These are phyloP conservation scores for Garrulus glandarius DNA, from an alignment of 2,797 vertebrate genomes.

Conservation along the genomic window DNA sequence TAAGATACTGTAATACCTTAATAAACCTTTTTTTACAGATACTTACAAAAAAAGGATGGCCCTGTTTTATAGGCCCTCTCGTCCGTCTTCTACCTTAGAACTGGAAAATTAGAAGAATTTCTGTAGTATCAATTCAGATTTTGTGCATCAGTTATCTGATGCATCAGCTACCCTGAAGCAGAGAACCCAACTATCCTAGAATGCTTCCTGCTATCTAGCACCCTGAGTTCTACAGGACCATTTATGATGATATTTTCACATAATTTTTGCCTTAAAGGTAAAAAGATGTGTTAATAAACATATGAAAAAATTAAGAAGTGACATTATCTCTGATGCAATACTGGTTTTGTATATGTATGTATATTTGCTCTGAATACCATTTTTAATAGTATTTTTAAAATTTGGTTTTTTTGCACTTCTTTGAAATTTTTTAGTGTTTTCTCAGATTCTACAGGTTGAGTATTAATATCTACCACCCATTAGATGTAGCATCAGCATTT, in stretches of 20 bases:
- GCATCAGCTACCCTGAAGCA: not conserved
- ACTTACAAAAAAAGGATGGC: not conserved
- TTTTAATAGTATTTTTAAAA: not conserved
- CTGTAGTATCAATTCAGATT: not conserved
- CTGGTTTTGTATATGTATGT: not conserved
- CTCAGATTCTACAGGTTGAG: not conserved
- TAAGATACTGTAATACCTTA: not conserved
- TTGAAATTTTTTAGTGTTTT: not conserved
- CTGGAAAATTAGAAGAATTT: not conserved
- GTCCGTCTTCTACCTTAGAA: not conserved
- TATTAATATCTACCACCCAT: not conserved
- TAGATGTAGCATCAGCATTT: not conserved
- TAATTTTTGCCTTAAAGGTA: not conserved
- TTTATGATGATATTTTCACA: not conserved
- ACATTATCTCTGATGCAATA: not conserved
- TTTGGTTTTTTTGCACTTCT: not conserved
- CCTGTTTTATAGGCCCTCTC: not conserved
- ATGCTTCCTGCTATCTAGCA: not conserved
- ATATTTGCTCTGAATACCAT: not conserved
- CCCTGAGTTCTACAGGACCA: not conserved
- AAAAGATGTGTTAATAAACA: not conserved
- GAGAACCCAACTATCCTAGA: not conserved
- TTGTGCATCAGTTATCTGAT: not conserved
- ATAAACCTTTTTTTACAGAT: not conserved
- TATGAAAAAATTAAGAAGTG: not conserved